Base-by-base conservation (phyloP, 2,797 vertebrate species). In the Halcyon chelicuti region DNA sequence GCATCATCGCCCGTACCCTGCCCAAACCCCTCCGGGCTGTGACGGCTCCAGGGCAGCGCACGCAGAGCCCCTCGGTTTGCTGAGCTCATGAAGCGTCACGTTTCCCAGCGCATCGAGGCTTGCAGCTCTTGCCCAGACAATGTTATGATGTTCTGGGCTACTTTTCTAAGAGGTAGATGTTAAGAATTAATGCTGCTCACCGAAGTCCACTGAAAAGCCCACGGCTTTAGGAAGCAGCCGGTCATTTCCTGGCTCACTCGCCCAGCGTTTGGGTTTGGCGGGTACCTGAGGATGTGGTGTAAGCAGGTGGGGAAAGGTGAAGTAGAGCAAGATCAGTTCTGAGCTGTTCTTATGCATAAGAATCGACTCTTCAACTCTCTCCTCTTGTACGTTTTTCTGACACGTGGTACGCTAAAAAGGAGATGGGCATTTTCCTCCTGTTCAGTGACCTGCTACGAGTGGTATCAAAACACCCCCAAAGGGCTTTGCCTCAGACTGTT, bases 131-230 rank as follows among this genome's bases (percentile, higher is more conserved):
- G 5, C 14, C 4, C 47, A 28, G n/a, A 6, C 5, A 5, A 23
- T 0, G 4, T 8, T 26, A 18, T 0, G 2, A 11, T 0, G 3
- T 26, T 18, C 63, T 42, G 63, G 58, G 65, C 49, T n/a, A 5
- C 51, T 44, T 49, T 28, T 37, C 12, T 42, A 35, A 49, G 63
- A 31, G 2, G 20, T 39, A 58, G n/a, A 19, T 15, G 16, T n/a
- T 71, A 13, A 39, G 25, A 26, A 40, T 29, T 13, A 15, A 25
- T 4, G 42, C n/a, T 77, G 23, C n/a, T 33, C 52, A 12, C 37
- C 16, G 10, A 71, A 71, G n/a, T 5, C 35, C 20, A 6, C 16
- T 2, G 2, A 31, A 52, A 84, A 52, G 22, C 44, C n/a, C 52
- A 12, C 18, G 28, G 66, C 37, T 44, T 71, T 65, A 21, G 60